phyloP scores from a whole-genome alignment of 2,888 invertebrate species.

The Cyclophora punctaria region DNA sequence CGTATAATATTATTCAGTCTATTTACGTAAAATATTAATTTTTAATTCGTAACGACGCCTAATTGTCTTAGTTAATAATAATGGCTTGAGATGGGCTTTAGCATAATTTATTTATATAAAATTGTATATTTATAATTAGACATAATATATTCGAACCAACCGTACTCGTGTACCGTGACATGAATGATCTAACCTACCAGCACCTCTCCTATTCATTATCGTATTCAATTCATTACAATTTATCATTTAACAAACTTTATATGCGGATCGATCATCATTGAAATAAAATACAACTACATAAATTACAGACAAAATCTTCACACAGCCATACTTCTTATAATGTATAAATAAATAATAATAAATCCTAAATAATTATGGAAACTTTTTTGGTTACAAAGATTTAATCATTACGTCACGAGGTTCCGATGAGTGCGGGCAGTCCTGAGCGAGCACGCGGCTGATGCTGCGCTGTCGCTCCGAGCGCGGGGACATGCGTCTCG shows the following conservation, averaged over 20 bases:
- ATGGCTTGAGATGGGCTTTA: constrained; percentile 29
- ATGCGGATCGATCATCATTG: constrained; percentile 19
- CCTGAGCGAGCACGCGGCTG: too few relatives aligned
- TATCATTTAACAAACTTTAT: constrained; percentile 5
- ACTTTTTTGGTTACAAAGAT: constrained; percentile 63
- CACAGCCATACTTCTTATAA: constrained; percentile 69
- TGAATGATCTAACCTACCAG: constrained; percentile 49
- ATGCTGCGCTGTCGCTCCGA: too few relatives aligned
- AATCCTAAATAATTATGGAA: constrained; percentile 50
- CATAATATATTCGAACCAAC: constrained; percentile 6
- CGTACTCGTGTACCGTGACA: constrained; percentile 12
- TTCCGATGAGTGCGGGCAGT: constrained; percentile 19
- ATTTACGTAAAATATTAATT: constrained; percentile 41
- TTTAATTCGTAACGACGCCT: constrained; percentile 42
- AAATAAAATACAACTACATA: constrained; percentile 47
- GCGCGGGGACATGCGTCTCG: too few relatives aligned
- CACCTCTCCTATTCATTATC: constrained; percentile 45
- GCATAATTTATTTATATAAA: constrained; percentile 4
- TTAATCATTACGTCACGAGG: constrained; percentile 43
- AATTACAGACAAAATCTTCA: constrained; percentile 63
- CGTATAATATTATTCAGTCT: constrained; percentile 66
- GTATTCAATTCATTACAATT: constrained; percentile 12
- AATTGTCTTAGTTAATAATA: constrained; percentile 36
- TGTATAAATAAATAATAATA: constrained; percentile 57
- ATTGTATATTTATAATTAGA: constrained; percentile 6